phyloP scores from a whole-genome alignment of 2,797 vertebrate species.

The Dromococcyx pavoninus region DNA sequence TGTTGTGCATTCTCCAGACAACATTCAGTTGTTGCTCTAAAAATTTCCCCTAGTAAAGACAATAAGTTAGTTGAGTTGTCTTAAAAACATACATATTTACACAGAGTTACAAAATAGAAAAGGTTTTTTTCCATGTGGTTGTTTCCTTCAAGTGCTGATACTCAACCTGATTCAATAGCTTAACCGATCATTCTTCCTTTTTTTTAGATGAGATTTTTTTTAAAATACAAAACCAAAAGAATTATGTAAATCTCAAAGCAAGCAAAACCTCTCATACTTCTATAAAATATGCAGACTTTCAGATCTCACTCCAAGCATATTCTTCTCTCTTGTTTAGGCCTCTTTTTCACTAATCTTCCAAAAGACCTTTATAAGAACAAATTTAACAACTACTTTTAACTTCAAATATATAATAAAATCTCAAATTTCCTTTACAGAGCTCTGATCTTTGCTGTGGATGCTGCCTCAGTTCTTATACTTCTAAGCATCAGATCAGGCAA shows the following conservation, averaged over 20 bases:
- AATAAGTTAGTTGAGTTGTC: not conserved
- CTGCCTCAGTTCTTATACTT: not conserved
- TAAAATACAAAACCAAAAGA: not conserved
- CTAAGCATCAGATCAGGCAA: not conserved
- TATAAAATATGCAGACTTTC: not conserved
- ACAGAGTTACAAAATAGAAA: not conserved
- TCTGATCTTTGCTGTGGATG: not conserved
- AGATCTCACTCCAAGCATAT: not conserved
- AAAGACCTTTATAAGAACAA: not conserved
- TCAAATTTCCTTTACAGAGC: not conserved
- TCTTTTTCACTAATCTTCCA: not conserved
- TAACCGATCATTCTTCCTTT: not conserved
- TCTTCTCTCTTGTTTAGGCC: not conserved
- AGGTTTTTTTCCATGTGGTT: not conserved
- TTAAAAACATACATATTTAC: not conserved
- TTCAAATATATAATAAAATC: not conserved
- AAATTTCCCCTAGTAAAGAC: not conserved
- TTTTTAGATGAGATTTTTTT: not conserved
- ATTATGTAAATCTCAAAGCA: not conserved
- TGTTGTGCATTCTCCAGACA: not conserved
- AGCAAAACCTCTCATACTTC: not conserved
- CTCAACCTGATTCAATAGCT: not conserved
- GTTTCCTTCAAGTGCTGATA: not conserved
- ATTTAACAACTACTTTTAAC: not conserved
- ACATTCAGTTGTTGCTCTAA: not conserved